Conservation (phyloP, 2,888 invertebrate species). For the Urechis unicinctus region DNA sequence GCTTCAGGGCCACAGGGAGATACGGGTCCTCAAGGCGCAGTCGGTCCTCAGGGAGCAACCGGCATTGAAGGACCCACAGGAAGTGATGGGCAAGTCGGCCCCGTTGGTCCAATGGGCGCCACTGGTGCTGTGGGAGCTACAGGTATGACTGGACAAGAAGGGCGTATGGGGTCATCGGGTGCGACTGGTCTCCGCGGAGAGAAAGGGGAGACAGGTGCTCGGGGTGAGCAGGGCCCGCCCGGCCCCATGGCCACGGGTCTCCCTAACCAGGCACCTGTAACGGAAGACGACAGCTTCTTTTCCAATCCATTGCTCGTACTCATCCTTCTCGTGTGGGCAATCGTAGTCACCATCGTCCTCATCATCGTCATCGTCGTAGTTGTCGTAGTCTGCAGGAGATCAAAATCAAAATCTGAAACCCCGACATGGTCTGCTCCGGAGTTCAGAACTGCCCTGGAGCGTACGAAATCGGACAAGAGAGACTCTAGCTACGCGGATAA, state of each 20-base stretch:
- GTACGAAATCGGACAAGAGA: no score
- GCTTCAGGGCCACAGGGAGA: slow-evolving; percentile 1
- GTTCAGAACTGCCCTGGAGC: no score
- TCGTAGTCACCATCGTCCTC: slow-evolving; percentile 4
- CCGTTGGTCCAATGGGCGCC: neutral
- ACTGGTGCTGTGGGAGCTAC: neutral
- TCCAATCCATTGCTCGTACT: no score
- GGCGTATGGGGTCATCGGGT: neutral
- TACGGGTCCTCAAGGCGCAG: no score
- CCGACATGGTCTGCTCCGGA: no score
- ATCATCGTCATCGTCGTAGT: slow-evolving; percentile 7
- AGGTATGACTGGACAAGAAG: neutral
- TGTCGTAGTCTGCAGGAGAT: slow-evolving; percentile 1
- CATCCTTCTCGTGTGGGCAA: slow-evolving; percentile 6
- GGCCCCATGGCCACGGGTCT: neutral
- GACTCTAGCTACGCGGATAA: no score
- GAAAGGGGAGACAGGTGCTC: neutral
- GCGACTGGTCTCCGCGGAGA: neutral
- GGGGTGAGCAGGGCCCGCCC: neutral
- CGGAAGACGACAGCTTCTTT: no score
- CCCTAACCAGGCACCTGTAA: no score
- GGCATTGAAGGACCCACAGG: no score
- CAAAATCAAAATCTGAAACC: no score
- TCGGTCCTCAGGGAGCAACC: no score
- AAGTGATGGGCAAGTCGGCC: no score